Conservation (phyloP, 2,113 vertebrate genomes). For the Desmodus rotundus region DNA sequence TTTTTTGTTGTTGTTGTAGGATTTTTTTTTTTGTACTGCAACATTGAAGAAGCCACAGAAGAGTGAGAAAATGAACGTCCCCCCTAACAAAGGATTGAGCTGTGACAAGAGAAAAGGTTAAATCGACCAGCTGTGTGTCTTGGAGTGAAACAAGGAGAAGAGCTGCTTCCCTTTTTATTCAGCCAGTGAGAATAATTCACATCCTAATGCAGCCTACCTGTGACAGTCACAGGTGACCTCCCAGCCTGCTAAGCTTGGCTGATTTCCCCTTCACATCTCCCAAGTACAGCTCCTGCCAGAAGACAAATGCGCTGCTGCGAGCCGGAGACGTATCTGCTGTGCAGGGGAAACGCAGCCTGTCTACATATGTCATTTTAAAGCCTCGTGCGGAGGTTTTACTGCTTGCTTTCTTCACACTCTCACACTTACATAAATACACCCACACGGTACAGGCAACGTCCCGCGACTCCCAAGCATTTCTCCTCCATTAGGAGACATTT, state of each 20-base stretch:
- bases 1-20: background rate
- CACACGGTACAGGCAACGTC: constrained; percentile 34
- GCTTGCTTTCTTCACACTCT: constrained; percentile 75
- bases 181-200: constrained; percentile 50
- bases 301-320: constrained; percentile 55
- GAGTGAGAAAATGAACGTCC: background rate
- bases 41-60: background rate
- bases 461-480: constrained; percentile 41
- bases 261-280: constrained; percentile 25
- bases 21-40: background rate
- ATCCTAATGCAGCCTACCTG: constrained; percentile 48
- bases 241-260: constrained; percentile 18
- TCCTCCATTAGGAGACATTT: constrained; percentile 64
- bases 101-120: constrained; percentile 60
- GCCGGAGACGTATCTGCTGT: background rate
- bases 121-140: constrained; percentile 28
- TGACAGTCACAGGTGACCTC: constrained; percentile 64
- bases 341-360: constrained; percentile 39
- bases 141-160: background rate
- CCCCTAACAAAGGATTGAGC: constrained; percentile 7
- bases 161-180: background rate
- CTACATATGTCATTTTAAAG: constrained; percentile 62
- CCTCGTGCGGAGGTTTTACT: constrained; percentile 62
- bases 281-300: background rate
- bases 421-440: constrained; percentile 67